Percentiles rank a stretch among this genome's conserved stretches.
Conservation (phyloP, 2,888 invertebrate species). For the Leucania comma region DNA sequence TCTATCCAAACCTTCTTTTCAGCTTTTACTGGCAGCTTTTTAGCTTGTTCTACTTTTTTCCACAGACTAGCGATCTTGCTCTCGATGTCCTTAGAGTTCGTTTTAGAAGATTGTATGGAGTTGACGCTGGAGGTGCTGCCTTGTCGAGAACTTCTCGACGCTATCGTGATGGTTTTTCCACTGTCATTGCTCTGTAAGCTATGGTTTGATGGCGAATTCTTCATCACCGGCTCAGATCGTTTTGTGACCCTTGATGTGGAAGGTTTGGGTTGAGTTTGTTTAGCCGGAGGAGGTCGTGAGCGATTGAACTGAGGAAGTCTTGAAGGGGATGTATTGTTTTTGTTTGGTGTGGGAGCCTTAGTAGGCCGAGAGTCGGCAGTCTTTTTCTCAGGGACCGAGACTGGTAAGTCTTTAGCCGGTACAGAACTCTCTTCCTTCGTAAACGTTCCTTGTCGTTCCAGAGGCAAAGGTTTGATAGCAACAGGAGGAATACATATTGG, state of each 20-base stretch:
- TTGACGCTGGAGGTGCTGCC: conserved; percentile 91
- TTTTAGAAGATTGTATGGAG: conserved; percentile 90
- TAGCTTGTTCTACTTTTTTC: conserved; percentile 94
- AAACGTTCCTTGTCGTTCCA: conserved; percentile 97
- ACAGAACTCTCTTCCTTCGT: conserved; percentile 94
- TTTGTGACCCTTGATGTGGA: conserved; percentile 70
- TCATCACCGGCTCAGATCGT: conserved; percentile 80
- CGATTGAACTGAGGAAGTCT: conserved; percentile 82
- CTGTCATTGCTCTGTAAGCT: conserved; percentile 90
- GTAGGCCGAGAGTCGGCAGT: conserved; percentile 68
- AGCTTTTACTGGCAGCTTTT: conserved; percentile 90
- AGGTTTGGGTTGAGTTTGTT: conserved; percentile 72
- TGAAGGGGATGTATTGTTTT: conserved; percentile 85
- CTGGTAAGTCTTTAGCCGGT: conserved; percentile 81
- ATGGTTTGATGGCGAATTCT: conserved; percentile 89
- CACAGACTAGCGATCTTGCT: conserved; percentile 95
- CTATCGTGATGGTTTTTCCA: conserved; percentile 84
- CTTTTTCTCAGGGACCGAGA: conserved; percentile 80
- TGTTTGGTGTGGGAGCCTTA: conserved; percentile 78
- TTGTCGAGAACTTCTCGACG: conserved; percentile 79
- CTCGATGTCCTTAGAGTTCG: conserved; percentile 92
- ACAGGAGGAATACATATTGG: conserved; percentile 73
- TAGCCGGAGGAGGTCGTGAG: conserved; percentile 74
- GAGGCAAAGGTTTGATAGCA: conserved; percentile 85
- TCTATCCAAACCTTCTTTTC: conserved; percentile 92